A percentile compares a stretch with the other conserved stretches of the same genome.
These are phyloP conservation scores for Alfaro cultratus DNA, from an alignment of 2,797 vertebrate species.

Conservation along the genomic window DNA sequence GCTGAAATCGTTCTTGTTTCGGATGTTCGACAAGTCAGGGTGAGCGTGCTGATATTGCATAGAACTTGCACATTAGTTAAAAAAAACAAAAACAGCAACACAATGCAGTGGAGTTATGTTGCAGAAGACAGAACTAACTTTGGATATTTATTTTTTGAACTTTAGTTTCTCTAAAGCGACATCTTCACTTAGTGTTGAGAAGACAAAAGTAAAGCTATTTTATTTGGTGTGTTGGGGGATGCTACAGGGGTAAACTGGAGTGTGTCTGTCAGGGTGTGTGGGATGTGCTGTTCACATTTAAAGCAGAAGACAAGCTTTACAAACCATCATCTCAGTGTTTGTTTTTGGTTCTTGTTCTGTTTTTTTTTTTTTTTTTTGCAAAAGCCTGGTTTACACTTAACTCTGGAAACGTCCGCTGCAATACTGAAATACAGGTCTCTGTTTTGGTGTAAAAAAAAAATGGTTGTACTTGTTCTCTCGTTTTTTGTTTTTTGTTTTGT, in stretches of 20 bases:
- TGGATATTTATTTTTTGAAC: conserved; percentile 81
- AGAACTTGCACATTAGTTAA: conserved; percentile 82
- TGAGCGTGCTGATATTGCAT: conserved; percentile 74
- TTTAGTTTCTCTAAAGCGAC: conserved; percentile 67
- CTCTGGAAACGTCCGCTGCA: conserved; percentile 64
- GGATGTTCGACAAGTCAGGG: conserved; percentile 55
- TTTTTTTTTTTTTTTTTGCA: conserved; percentile 51
- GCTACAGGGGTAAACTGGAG: conserved; percentile 43
- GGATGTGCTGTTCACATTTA: conserved; percentile 16
- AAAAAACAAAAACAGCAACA: conserved; percentile 16
- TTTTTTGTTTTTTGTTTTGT: conserved; percentile 4
- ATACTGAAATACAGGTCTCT: conserved; percentile 44
- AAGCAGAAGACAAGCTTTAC: conserved; percentile 38
- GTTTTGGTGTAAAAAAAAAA: conserved; percentile 41
- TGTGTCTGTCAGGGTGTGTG: background rate
- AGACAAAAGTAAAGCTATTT: conserved; percentile 70
- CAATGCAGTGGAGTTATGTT: conserved; percentile 57
- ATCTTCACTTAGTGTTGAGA: conserved; percentile 72
- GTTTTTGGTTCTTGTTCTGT: conserved; percentile 47
- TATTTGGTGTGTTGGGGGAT: conserved; percentile 68
- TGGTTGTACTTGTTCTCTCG: conserved; percentile 20
- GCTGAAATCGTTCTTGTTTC: conserved; percentile 58
- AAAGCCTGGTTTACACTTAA: conserved; percentile 76
- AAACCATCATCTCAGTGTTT: conserved; percentile 64
- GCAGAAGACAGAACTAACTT: conserved; percentile 69